Base-by-base conservation (phyloP, 2,888 invertebrate species). In the Bellardia pandia region DNA sequence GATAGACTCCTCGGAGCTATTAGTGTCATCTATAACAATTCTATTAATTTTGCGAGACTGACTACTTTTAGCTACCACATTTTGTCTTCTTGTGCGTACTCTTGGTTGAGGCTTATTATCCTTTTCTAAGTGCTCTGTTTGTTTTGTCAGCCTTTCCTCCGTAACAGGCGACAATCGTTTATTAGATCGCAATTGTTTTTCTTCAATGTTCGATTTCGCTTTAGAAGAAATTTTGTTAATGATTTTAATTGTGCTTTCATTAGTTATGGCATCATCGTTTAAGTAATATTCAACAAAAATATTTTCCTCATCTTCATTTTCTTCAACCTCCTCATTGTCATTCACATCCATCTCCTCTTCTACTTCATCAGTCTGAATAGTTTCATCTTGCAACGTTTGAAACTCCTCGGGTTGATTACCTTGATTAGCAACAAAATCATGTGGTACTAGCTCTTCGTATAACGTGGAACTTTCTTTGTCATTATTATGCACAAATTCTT, bases 281-380 rank as follows among this genome's bases (percentile, higher is more conserved):
- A 86, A 37, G 16, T 79, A 86, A 48, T 58, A 85, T 51, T 89
- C 86, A 40, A 85, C 88, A 1, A 88, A 81, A 53, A 8, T 33
- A 1, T n/a, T 37, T 9, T 68, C 86, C 0, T 82, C 77, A 14
- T 84, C 68, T 4, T 88, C 83, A 9, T 85, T 76, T 9, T 89
- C 85, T n/a, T 86, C 78, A 13, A 72, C 77, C 60, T 85, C 88
- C 8, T 51, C 16, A 23, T 23, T 23, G 23, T 23, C 23, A 23
- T 23, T 23, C 11, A 62, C 64, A 48, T 84, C 79, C 13, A 40
- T 30, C 4, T 71, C 81, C n/a, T 79, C 86, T 0, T 81, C 75
- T 14, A 83, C 75, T 11, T 84, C 83, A 14, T 85, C 78, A 13
- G 68, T 75, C 68, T 85, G 88, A 9, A 51, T 13, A 6, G 60